Percentiles rank a stretch among this genome's conserved stretches.
phyloP scores from a whole-genome alignment of 2,113 vertebrate species.

The Bagarius yarrelli region DNA sequence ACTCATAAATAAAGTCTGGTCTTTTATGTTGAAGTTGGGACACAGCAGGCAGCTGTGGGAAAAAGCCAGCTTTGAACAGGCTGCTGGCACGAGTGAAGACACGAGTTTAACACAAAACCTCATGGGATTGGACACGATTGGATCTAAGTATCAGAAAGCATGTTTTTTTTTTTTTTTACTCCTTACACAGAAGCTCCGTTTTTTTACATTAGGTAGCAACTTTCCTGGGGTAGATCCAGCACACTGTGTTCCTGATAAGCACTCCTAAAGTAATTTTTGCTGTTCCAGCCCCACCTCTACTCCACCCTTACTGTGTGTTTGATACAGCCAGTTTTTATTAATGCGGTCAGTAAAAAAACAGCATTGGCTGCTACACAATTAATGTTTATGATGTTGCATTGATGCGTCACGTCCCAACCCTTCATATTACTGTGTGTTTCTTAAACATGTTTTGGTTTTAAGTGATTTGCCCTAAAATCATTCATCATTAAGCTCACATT shows the following conservation, averaged over 20 bases:
- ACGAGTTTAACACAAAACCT: not conserved
- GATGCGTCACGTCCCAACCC: not conserved
- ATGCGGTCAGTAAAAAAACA: not conserved
- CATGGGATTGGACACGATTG: not conserved
- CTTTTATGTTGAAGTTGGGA: not conserved
- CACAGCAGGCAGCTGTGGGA: not conserved
- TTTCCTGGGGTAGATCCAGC: not conserved
- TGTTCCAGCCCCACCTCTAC: not conserved
- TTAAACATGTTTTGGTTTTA: not conserved
- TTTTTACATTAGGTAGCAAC: not conserved
- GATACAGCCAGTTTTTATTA: not conserved
- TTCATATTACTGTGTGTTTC: not conserved
- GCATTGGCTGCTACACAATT: not conserved
- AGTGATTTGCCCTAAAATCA: not conserved
- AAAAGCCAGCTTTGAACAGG: not conserved
- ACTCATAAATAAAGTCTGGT: not conserved
- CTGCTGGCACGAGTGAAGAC: not conserved
- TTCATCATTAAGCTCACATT: not conserved
- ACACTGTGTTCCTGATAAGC: constrained; percentile 7
- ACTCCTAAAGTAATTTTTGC: constrained; percentile 1
- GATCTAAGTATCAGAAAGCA: not conserved
- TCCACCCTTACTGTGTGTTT: not conserved
- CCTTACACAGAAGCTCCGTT: not conserved
- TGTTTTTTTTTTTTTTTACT: not conserved
- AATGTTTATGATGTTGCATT: not conserved